Conservation (phyloP, 1,140 invertebrate species). For the Charaxes varanes region DNA sequence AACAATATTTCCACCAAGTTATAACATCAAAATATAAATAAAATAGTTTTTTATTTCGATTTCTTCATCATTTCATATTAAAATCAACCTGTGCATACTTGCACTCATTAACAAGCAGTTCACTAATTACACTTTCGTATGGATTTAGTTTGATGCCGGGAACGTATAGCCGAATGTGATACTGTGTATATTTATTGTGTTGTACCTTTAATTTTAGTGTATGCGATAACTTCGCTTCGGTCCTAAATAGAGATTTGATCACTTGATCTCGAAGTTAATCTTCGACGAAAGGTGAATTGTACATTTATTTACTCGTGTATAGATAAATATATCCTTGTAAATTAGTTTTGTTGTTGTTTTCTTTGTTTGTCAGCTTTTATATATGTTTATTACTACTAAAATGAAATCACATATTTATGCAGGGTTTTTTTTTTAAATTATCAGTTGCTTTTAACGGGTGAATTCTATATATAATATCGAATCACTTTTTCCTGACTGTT, state of each 20-base stretch:
- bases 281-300: constrained; percentile 9
- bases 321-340: constrained; percentile 28
- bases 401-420: constrained; percentile 8
- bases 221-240: no score
- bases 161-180: no score
- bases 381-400: constrained; percentile 9
- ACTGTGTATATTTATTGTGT: no score
- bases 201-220: no score
- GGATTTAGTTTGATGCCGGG: no score
- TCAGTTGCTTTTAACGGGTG: neutral
- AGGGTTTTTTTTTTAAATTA: neutral
- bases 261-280: neutral
- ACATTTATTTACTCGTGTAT: constrained; percentile 17
- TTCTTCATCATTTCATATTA: no score
- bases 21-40: no score
- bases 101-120: no score
- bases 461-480: neutral
- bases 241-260: constrained; percentile 6
- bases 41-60: no score
- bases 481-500: neutral
- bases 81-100: no score
- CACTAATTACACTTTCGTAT: no score
- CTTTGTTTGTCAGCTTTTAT: constrained; percentile 15
- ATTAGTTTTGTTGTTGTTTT: constrained; percentile 43
- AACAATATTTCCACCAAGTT: no score